Evolutionary conservation across 92 coral and sea anemone species (phyloP), one percentile per base, ranked within the genome.

Genomic region (Epizoanthus ramosus): DNA sequence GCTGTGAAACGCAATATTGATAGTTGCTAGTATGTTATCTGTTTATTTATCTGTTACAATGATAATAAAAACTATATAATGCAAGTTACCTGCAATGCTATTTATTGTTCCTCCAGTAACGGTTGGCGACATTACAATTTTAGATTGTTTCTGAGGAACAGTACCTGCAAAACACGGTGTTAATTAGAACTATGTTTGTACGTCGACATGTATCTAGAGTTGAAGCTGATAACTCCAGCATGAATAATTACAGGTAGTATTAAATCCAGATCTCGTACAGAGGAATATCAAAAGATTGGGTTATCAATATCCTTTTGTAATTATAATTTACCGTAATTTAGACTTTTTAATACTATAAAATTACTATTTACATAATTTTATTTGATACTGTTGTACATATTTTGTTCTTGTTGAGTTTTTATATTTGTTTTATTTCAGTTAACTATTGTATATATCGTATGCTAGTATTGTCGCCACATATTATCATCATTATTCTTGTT

Each of bases 121-220:
- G 1, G 94, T 92, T 79, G 92, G 95, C 58, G 99, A 89, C 88
- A 90, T 87, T 18, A 96, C 93, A 60, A 96, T 92, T 72, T 93
- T 94, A 39, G 98, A 89, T 52, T 84, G 93, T 23, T 94, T 96
- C 83, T 80, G 83, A 63, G 98, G 97, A 65, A 94, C 94, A 35
- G 97, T 89, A 73, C 97, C 98, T 94, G 53, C 53, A 63, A 76
- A 52, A 25, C 61, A 50, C 54, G 54, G 13, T 4, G 41, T 3
- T 24, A 60, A 45, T 2, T 59, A 19, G 47, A 57, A 19, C 50
- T 15, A 6, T 56, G 28, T 16, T 58, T 24, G 28, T 24, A 3
- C 39, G 37, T 12, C 23, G 53, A 24, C 18, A 21, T 53, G 14
- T 24, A 3, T 73, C 22, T 50, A 47, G 14, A 28, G 70, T 79